These are phyloP conservation scores for Cotesia glomerata DNA, from an alignment of 1,140 invertebrate species.

Conservation along the genomic window DNA sequence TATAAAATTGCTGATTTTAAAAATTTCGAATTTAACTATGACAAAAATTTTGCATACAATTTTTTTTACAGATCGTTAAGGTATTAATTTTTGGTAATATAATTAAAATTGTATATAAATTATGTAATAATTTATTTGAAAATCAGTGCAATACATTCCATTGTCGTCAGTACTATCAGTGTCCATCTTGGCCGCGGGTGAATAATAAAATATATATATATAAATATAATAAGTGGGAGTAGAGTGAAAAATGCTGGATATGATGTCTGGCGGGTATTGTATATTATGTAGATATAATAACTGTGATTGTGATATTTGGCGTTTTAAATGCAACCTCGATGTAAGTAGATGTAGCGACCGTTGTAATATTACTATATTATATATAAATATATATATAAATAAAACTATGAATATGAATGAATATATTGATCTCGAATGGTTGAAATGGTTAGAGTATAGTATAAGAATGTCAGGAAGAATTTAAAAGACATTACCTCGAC, in stretches of 20 bases:
- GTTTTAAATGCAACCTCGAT: conserved; percentile 40
- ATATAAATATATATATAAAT: conserved; percentile 20
- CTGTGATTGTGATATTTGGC: conserved; percentile 42
- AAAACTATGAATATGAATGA: neutral
- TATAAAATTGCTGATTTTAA: too few relatives aligned
- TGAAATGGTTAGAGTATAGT: neutral
- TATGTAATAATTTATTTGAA: neutral
- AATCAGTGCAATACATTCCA: conserved; percentile 23
- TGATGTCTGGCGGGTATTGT: conserved; percentile 17
- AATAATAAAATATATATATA: neutral
- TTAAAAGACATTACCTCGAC: conserved; percentile 1
- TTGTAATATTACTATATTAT: conserved; percentile 15
- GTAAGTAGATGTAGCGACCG: conserved; percentile 34
- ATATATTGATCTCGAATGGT: conserved; percentile 19
- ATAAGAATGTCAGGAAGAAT: neutral
- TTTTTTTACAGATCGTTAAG: too few relatives aligned
- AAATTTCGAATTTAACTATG: too few relatives aligned
- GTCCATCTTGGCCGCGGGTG: neutral
- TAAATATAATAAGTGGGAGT: neutral
- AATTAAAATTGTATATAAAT: too few relatives aligned
- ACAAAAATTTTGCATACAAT: too few relatives aligned
- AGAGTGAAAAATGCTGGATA: conserved; percentile 2
- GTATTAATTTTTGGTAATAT: too few relatives aligned
- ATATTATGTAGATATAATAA: conserved; percentile 40
- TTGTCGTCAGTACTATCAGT: neutral